These are phyloP conservation scores for Alaudala cheleensis DNA, from an alignment of 2,113 vertebrate species.

Conservation along the genomic window DNA sequence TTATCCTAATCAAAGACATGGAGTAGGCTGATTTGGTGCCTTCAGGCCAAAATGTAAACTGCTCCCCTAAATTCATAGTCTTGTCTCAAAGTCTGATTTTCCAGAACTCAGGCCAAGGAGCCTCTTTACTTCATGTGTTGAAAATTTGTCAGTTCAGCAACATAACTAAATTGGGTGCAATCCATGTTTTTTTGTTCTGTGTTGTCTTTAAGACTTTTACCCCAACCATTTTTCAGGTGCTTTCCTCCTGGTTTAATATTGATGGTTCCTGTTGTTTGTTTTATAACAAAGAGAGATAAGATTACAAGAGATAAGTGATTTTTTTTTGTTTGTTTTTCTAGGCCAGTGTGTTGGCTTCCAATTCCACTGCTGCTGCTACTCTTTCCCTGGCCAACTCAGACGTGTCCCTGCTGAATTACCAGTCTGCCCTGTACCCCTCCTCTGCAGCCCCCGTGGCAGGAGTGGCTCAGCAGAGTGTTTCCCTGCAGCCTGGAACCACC, in stretches of 20 bases:
- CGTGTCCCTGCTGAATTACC: slow-evolving; percentile 92
- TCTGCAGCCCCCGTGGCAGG: slow-evolving; percentile 93
- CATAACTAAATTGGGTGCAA: not conserved
- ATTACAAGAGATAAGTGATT: not conserved
- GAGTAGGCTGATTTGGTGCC: not conserved
- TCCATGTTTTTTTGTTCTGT: not conserved
- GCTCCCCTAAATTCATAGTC: not conserved
- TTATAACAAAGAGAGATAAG: not conserved
- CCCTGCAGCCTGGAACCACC: slow-evolving; percentile 89
- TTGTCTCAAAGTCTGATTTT: not conserved
- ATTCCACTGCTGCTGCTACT: slow-evolving; percentile 88
- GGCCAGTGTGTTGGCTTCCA: slow-evolving; percentile 81
- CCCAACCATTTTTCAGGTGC: not conserved
- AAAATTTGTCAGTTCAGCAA: not conserved
- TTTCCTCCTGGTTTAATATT: not conserved
- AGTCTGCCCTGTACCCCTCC: slow-evolving; percentile 92
- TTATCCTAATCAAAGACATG: not conserved
- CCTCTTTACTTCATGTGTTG: not conserved
- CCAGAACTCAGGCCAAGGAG: not conserved
- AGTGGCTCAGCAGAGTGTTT: slow-evolving; percentile 89
- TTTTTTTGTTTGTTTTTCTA: not conserved
- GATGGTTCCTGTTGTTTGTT: not conserved
- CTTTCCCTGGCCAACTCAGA: slow-evolving; percentile 91
- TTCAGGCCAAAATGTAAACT: not conserved
- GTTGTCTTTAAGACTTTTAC: not conserved